Percentiles rank a stretch among this genome's conserved stretches.
phyloP scores from a whole-genome alignment of 1,140 invertebrate genomes.

The Chlorops oryzae region DNA sequence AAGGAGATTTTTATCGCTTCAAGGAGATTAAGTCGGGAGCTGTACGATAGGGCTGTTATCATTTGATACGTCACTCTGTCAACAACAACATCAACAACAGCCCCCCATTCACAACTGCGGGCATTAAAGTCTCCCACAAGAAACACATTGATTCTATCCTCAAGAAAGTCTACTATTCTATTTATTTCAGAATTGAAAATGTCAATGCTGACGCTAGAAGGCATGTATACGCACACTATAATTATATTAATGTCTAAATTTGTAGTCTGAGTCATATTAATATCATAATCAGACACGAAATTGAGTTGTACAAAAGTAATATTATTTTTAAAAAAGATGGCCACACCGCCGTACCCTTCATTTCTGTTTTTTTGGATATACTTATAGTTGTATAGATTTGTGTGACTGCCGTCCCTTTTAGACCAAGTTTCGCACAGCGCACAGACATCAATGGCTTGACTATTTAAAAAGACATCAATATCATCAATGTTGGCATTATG shows the following conservation, averaged over 20 bases:
- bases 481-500: too few relatives aligned
- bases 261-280: background rate
- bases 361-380: too few relatives aligned
- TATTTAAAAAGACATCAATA: too few relatives aligned
- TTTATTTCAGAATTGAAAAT: background rate
- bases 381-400: too few relatives aligned
- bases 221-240: background rate
- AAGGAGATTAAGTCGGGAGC: background rate
- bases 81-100: background rate
- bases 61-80: too few relatives aligned
- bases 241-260: background rate
- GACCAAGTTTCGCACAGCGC: too few relatives aligned
- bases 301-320: too few relatives aligned
- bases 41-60: background rate
- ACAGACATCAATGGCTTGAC: too few relatives aligned
- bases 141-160: background rate
- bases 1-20: background rate
- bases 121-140: conserved; percentile 5
- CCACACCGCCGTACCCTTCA: too few relatives aligned
- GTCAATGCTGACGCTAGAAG: background rate
- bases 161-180: background rate
- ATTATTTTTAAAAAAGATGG: too few relatives aligned
- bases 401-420: too few relatives aligned
- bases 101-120: background rate
- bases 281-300: too few relatives aligned